These are phyloP conservation scores for Acanthisitta chloris DNA, from an alignment of 2,113 vertebrate genomes.

Conservation along the genomic window DNA sequence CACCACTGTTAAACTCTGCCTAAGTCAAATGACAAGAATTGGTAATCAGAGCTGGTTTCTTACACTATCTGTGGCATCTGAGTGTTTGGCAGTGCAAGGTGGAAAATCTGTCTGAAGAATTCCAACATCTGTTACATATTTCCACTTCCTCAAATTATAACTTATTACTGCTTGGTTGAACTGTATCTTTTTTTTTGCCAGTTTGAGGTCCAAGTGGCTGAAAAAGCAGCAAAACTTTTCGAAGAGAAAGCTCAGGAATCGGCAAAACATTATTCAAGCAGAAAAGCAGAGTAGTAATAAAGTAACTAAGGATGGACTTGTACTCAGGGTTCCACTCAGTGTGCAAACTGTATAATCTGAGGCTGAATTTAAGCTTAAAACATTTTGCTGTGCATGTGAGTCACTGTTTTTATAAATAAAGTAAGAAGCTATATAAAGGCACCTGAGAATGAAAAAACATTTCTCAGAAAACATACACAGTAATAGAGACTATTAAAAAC, in stretches of 20 bases:
- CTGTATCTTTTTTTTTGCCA: constrained; percentile 16
- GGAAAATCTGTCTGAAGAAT: constrained; percentile 53
- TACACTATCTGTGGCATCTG: constrained; percentile 46
- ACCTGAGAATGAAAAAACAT: neutral
- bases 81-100: constrained; percentile 17
- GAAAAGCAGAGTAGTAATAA: neutral
- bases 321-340: neutral
- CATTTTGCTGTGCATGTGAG: neutral
- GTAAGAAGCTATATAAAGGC: neutral
- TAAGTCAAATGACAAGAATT: neutral
- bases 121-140: constrained; percentile 66
- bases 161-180: constrained; percentile 34
- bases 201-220: constrained; percentile 23
- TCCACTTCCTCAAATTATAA: constrained; percentile 66
- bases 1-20: neutral
- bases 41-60: neutral
- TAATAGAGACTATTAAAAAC: neutral
- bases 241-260: neutral
- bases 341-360: neutral
- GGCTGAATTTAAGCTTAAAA: neutral
- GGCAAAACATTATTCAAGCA: neutral
- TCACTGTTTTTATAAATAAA: neutral
- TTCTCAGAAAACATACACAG: neutral
- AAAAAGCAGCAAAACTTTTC: neutral
- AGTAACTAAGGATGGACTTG: neutral